Conservation (phyloP, 2,113 vertebrate genomes). For the Tinamus guttatus region DNA sequence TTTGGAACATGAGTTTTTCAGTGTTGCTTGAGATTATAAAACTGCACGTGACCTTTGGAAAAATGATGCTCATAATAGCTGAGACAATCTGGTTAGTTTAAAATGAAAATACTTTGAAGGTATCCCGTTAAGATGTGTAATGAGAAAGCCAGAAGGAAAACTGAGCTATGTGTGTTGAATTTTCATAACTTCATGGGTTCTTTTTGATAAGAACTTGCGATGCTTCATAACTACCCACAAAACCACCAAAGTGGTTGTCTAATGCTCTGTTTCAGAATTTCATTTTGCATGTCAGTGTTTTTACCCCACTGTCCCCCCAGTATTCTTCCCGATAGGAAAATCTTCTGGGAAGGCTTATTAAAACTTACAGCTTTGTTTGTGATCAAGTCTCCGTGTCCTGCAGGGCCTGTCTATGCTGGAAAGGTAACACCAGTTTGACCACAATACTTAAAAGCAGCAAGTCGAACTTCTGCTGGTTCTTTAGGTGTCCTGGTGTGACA, state of each 20-base stretch:
- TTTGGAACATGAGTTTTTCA: background rate
- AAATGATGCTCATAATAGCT: fast-evolving
- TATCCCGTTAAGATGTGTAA: background rate
- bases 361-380: background rate
- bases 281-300: background rate
- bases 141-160: background rate
- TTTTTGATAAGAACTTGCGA: background rate
- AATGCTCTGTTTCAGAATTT: background rate
- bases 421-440: background rate
- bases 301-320: too few relatives aligned
- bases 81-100: background rate
- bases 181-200: background rate
- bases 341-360: background rate
- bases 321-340: background rate
- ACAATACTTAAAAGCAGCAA: background rate
- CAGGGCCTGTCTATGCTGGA: fast-evolving
- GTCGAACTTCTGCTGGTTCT: background rate
- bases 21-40: background rate
- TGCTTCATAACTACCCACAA: background rate
- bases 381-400: background rate
- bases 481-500: background rate
- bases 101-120: background rate
- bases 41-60: background rate
- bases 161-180: background rate
- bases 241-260: background rate